Evolutionary conservation across 2,888 invertebrate species (phyloP), one percentile per base, ranked within the genome.

Genomic region (Volucella inanis): DNA sequence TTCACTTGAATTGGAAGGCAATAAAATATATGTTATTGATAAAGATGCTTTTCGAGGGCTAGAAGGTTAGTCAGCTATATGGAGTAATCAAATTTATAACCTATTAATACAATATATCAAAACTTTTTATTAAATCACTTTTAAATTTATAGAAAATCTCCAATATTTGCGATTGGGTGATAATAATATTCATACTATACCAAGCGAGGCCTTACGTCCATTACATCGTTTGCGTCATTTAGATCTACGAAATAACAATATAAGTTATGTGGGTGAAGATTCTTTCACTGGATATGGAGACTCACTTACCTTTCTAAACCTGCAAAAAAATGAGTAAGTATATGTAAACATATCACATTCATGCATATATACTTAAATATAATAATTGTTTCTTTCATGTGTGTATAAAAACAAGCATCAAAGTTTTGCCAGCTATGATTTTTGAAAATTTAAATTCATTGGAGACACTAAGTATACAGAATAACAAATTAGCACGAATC

Each of bases 371-470:
- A 31, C 31, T 31, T 31, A 31, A 31, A 6, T 31, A 31, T 31
- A 31, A 31, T 31, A 31, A 31, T 31, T 31, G 31, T 6, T 31
- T 2, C 4, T 31, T 31, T 31, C 31, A 31, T 52, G 41, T 59
- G 12, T 70, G 39, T 39, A 31, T 4, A n/a, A 50, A 38, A 52
- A 92, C 86, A 93, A 98, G 98, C 93, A 95, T 98, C 87, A 96
- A 96, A 91, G 94, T 94, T 64, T 92, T 98, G 87, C 97, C 97
- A 8, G 95, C 96, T 31, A 94, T 96, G 93, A 95, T 96, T 52
- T 97, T 98, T 90, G 97, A 97, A 90, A 97, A 97, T 91, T 93
- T 98, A 83, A 97, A 97, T 92, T 97, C 97, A 1, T 92, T 98
- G 92, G 97, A 98, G 93, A 97, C 96, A 10, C 92, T 98, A 59